Base-by-base conservation (phyloP, 2,888 invertebrate genomes). In the Zygothrica quintamaculata region DNA sequence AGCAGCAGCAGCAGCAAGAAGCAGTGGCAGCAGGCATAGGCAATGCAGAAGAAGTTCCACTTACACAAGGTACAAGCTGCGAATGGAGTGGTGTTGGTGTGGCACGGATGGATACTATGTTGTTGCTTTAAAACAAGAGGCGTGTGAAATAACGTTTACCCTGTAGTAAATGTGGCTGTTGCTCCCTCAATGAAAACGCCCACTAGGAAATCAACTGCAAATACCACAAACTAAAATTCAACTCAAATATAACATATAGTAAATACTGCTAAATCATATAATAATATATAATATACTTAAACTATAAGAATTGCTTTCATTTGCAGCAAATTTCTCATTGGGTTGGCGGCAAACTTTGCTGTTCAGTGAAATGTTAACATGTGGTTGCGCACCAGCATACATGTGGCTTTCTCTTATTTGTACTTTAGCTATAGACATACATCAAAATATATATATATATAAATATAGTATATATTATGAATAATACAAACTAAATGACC, bases 61-160 rank as follows among this genome's bases (percentile, higher is more conserved):
- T 9, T 7, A 9, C n/a, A 1, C 1, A 29, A 5, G n/a, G 34
- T 3, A 6, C 34, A 34, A 34, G 13, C 7, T 7, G 29, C 7
- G 29, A 1, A 1, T 9, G 29, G 29, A n/a, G 7, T 2, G 36
- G 39, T 13, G 15, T 18, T 33, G 46, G 50, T 31, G 11, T 18
- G 7, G 34, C 13, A 29, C 7, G 46, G 31, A 22, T 11, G 53
- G 43, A 29, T 25, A 33, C 42, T 33, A 22, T 40, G 29, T 39
- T 55, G 62, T n/a, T 71, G 71, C 81, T 60, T 61, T 72, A 74
- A 69, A 82, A 66, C 76, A 85, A 78, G 67, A 65, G 85, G 74
- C 87, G 85, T 87, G 87, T 76, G 79, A 82, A 85, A 68, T 70
- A 85, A 53, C 77, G 77, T 76, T 87, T 76, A 82, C 68, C 77